Evolutionary conservation across 2,888 invertebrate genomes (phyloP).

Genomic region (Microctonus aethiopoides): DNA sequence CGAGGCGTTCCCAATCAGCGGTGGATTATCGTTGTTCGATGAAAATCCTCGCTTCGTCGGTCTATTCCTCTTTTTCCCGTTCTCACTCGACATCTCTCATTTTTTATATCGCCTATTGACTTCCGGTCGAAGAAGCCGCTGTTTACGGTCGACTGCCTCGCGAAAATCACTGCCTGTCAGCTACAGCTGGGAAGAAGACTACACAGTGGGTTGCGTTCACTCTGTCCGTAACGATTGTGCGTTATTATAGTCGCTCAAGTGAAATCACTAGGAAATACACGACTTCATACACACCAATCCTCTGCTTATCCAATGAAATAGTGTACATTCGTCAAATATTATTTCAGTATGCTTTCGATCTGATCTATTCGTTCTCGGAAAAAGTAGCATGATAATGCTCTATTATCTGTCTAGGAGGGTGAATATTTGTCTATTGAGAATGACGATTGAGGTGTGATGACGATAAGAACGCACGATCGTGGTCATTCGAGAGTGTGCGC

Average conservation of each 20-base stretch:
- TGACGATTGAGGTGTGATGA: conserved; percentile 66
- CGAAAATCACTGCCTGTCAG: conserved; percentile 34
- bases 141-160: conserved; percentile 24
- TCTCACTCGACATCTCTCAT: conserved; percentile 18
- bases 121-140: conserved; percentile 33
- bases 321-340: background rate
- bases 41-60: conserved; percentile 24
- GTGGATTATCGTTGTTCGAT: conserved; percentile 32
- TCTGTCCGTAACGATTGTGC: conserved; percentile 21
- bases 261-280: background rate
- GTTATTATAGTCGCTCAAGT: conserved; percentile 5
- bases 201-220: background rate
- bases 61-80: background rate
- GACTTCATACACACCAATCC: background rate
- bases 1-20: conserved; percentile 36
- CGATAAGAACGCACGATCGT: conserved; percentile 55
- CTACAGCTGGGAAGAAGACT: conserved; percentile 19
- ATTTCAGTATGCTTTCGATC: background rate
- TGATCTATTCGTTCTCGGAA: background rate
- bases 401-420: background rate
- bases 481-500: conserved; percentile 55
- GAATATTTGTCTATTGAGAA: conserved; percentile 36
- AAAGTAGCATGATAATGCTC: background rate
- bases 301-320: background rate
- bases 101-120: conserved; percentile 31